Percentiles rank a stretch among this genome's conserved stretches.
Evolutionary conservation across 2,888 invertebrate species (phyloP).

Genomic region (Ochropleura plecta): DNA sequence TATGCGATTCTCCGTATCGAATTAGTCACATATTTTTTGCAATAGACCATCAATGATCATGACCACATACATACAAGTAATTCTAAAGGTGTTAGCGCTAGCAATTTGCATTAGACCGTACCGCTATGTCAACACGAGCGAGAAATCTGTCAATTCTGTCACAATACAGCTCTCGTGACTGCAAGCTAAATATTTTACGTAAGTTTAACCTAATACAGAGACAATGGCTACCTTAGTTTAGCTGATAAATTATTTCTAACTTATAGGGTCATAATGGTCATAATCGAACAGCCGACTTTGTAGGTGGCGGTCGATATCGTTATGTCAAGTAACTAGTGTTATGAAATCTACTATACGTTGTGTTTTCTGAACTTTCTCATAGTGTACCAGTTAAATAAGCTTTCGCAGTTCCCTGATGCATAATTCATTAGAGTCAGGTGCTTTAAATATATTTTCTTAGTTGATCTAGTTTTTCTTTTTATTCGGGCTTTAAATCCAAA

Average conservation of each 20-base stretch:
- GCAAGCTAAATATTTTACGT: slow-evolving; percentile 70
- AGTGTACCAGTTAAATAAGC: slow-evolving; percentile 62
- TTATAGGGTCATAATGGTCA: slow-evolving; percentile 82
- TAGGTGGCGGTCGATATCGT: slow-evolving; percentile 73
- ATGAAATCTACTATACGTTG: slow-evolving; percentile 65
- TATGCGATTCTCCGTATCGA: slow-evolving; percentile 23
- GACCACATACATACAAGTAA: slow-evolving; percentile 17
- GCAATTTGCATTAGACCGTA: slow-evolving; percentile 59
- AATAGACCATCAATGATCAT: slow-evolving; percentile 14
- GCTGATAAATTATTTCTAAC: slow-evolving; percentile 75
- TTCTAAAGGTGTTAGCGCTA: slow-evolving; percentile 37
- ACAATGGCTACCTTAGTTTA: slow-evolving; percentile 72
- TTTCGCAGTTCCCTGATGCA: slow-evolving; percentile 60
- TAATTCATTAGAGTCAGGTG: slow-evolving; percentile 62
- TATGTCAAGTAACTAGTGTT: slow-evolving; percentile 65
- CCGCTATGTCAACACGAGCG: slow-evolving; percentile 59
- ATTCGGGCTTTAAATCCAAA: slow-evolving; percentile 7
- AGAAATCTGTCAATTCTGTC: slow-evolving; percentile 71
- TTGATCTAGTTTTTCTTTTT: slow-evolving; percentile 25
- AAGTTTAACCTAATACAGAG: slow-evolving; percentile 71
- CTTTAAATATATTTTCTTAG: slow-evolving; percentile 44
- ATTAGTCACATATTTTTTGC: slow-evolving; percentile 28
- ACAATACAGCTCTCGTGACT: slow-evolving; percentile 74
- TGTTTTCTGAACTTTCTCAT: slow-evolving; percentile 63
- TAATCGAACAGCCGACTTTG: slow-evolving; percentile 72